Base-by-base conservation (phyloP, 2,113 vertebrate genomes). In the Brachyhypopomus gauderio region DNA sequence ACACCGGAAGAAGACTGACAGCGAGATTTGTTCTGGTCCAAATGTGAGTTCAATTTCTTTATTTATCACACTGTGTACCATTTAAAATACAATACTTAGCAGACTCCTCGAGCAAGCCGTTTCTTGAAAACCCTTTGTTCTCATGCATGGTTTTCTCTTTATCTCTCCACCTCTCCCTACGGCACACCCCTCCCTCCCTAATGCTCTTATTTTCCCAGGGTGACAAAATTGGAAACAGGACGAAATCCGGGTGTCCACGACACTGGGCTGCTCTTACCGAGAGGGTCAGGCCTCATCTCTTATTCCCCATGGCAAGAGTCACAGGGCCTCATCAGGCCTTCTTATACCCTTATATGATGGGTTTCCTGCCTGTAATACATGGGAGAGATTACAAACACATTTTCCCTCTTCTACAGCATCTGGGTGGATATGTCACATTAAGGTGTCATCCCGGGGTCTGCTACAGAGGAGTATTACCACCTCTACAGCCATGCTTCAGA, bases 291-390 rank as follows among this genome's bases (percentile, higher is more conserved):
- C 75, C 87, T 87, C 87, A 89, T 89, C 84, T 85, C 84, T 87
- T 89, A 88, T 89, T 87, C 86, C 85, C 80, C 78, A 75, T 84
- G 82, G 85, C 83, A 86, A 71, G 48, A 84, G 82, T 87, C 76
- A 75, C 83, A 78, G 76, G 83, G 86, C 79, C 86, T 89, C 84
- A 88, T 88, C 84, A 85, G 84, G 67, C 34, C 87, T 85, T 88
- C 86, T 89, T 87, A 89, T 85, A 88, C 81, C 86, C 88, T 85
- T 82, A 87, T 89, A 88, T 89, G 88, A 89, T 89, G 87, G 88
- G 80, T 88, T 88, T 72, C 88, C 79, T 71, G 77, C 58, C 81
- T 84, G 83, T 85, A 88, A 88, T 85, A 88, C 80, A 88, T 84
- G 81, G 72, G 62, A 79, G 84, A 86, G 86, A 89, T 89, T 89